Evolutionary conservation across 2,797 vertebrate genomes (phyloP), one percentile per base, ranked within the genome.

Genomic region (Notamacropus eugenii): DNA sequence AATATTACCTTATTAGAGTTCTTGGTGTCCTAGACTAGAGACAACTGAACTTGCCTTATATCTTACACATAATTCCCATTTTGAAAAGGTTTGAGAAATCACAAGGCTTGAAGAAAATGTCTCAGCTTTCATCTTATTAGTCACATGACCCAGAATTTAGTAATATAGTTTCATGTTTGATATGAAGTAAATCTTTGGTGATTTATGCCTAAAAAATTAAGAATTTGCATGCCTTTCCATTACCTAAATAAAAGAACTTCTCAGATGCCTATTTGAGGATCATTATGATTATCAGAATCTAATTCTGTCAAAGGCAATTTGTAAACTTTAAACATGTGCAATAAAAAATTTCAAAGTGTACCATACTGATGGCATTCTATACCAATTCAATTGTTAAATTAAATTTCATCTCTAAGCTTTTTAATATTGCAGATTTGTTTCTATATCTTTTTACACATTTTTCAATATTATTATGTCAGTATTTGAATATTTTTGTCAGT

Each of bases 391-490:
- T n/a, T 10, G n/a, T 95, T 94, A 93, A 95, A 58, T 92, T 96
- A 87, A 74, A 82, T 95, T 96, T 93, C 27, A n/a, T 6, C 94
- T 29, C 74, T 92, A n/a, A 28, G 92, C 34, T 93, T 52, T 29
- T 82, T 87, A 95, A 8, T 92, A 87, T 94, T 93, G 92, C 28
- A 96, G 59, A 54, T 91, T 50, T 92, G 40, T 10, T 95, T 27
- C 40, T 12, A 46, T 59, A 14, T 6, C 94, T 96, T 94, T 92
- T 55, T 50, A 54, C n/a, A 31, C 27, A 58, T 90, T n/a, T 94
- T 95, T 91, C 55, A 90, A 94, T 93, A 96, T 91, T 13, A 95
- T 91, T 82, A 54, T 95, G 94, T 97, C 50, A 57, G 87, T 96
- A 90, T 96, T 58, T 93, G 40, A 96, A 95, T 40, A 52, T 16